Evolutionary conservation across 2,797 vertebrate species (phyloP).

Genomic region (Okamejei kenojei): DNA sequence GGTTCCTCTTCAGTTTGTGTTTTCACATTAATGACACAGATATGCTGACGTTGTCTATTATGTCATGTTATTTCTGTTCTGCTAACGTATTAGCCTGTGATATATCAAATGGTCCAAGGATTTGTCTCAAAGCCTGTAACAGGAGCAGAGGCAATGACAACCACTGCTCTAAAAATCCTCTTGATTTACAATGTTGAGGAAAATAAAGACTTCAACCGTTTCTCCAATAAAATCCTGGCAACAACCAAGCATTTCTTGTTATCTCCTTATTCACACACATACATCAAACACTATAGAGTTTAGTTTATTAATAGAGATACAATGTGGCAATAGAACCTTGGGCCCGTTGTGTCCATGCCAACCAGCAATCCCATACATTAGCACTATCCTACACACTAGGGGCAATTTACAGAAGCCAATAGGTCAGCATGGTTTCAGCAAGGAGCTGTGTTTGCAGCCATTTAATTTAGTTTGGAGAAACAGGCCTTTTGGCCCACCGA

Average conservation of each 20-base stretch:
- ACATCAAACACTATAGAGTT: not conserved
- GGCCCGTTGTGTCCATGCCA: too few species aligned
- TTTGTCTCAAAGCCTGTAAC: not conserved
- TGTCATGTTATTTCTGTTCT: not conserved
- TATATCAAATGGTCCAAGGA: not conserved
- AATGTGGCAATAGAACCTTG: too few species aligned
- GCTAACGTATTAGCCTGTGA: not conserved
- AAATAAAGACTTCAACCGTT: not conserved
- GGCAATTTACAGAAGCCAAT: too few species aligned
- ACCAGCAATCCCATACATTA: too few species aligned
- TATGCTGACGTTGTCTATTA: not conserved
- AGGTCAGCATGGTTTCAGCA: too few species aligned
- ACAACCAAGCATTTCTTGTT: not conserved
- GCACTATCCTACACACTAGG: too few species aligned
- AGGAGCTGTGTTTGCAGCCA: too few species aligned
- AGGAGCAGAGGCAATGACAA: not conserved
- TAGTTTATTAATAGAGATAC: not conserved
- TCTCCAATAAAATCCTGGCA: not conserved
- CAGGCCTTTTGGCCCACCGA: too few species aligned
- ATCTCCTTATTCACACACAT: conserved; percentile 6
- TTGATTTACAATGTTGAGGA: not conserved
- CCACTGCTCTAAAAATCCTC: not conserved
- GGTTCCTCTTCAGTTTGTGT: too few species aligned
- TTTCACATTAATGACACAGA: not conserved
- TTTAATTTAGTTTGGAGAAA: too few species aligned